phyloP scores from a whole-genome alignment of 2,113 vertebrate genomes.

The Channa argus region DNA sequence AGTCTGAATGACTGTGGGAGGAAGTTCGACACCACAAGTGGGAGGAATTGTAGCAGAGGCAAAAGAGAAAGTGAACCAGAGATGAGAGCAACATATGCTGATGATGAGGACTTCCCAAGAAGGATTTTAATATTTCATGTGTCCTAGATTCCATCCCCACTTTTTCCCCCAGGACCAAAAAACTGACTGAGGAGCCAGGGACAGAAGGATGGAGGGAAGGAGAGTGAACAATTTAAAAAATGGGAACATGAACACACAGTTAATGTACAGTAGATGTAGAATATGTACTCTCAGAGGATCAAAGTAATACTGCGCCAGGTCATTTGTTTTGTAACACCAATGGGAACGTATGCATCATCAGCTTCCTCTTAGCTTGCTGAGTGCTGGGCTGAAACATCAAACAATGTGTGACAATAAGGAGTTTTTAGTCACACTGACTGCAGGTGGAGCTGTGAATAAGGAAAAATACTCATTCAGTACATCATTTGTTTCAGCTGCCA shows the following conservation, averaged over 20 bases:
- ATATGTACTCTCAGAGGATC: conserved; percentile 55
- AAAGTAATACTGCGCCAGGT: conserved; percentile 46
- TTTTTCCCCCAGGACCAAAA: conserved; percentile 33
- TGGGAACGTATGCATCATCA: conserved; percentile 10
- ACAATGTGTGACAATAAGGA: conserved; percentile 15
- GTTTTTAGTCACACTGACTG: conserved; percentile 12
- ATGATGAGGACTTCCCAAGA: conserved; percentile 78
- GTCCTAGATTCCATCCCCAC: conserved; percentile 75
- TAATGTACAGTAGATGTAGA: conserved; percentile 50
- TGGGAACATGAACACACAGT: conserved; percentile 46
- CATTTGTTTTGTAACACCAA: conserved; percentile 58
- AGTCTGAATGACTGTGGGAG: conserved; percentile 15
- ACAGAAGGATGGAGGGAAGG: conserved; percentile 45
- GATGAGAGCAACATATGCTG: conserved; percentile 81
- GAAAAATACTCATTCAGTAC: too few species aligned
- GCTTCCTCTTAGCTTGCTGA: neutral
- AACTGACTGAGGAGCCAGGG: conserved; percentile 53
- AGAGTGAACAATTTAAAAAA: conserved; percentile 53
- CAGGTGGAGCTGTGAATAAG: neutral
- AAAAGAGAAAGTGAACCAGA: conserved; percentile 47
- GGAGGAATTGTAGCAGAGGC: conserved; percentile 46
- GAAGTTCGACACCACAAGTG: conserved; percentile 55
- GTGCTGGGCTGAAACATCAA: conserved; percentile 26
- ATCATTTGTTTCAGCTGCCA: too few species aligned
- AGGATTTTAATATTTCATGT: conserved; percentile 83